These are phyloP conservation scores for Proterorhinus semilunaris DNA, from an alignment of 2,113 vertebrate species.

Conservation along the genomic window DNA sequence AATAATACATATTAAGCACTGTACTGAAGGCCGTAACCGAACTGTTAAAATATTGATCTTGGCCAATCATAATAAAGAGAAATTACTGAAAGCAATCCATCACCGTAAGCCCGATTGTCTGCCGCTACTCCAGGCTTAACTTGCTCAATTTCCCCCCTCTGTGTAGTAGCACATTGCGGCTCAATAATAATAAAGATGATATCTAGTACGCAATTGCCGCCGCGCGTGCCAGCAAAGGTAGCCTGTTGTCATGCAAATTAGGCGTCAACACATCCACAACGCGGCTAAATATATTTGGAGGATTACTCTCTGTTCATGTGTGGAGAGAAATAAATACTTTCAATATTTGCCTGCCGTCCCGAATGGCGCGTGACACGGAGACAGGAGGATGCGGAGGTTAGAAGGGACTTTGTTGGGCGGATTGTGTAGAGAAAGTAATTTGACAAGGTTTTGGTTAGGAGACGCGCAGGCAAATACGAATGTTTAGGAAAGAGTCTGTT, in stretches of 20 bases:
- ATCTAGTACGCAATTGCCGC: slow-evolving; percentile 63
- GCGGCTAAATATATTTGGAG: slow-evolving; percentile 71
- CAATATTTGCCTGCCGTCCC: slow-evolving; percentile 58
- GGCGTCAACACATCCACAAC: slow-evolving; percentile 74
- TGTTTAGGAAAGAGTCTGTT: not conserved
- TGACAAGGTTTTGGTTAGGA: slow-evolving; percentile 20
- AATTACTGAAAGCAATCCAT: slow-evolving; percentile 79
- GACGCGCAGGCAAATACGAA: slow-evolving; percentile 7
- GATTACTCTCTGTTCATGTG: slow-evolving; percentile 63
- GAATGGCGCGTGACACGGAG: slow-evolving; percentile 50
- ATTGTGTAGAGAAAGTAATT: not conserved
- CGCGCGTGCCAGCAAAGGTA: slow-evolving; percentile 57
- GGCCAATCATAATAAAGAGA: slow-evolving; percentile 79
- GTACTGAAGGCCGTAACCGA: slow-evolving; percentile 73
- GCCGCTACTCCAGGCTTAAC: slow-evolving; percentile 61
- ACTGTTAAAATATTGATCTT: slow-evolving; percentile 83
- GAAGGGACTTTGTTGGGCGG: slow-evolving; percentile 1
- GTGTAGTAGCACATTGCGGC: slow-evolving; percentile 60
- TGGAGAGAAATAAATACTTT: slow-evolving; percentile 62
- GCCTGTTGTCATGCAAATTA: slow-evolving; percentile 79
- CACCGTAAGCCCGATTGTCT: slow-evolving; percentile 63
- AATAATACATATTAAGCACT: slow-evolving; percentile 79
- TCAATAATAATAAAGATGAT: slow-evolving; percentile 76
- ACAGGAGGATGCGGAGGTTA: slow-evolving; percentile 9
- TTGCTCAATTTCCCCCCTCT: slow-evolving; percentile 66